These are phyloP conservation scores for Lycodopsis pacificus DNA, from an alignment of 2,797 vertebrate species.

Conservation along the genomic window DNA sequence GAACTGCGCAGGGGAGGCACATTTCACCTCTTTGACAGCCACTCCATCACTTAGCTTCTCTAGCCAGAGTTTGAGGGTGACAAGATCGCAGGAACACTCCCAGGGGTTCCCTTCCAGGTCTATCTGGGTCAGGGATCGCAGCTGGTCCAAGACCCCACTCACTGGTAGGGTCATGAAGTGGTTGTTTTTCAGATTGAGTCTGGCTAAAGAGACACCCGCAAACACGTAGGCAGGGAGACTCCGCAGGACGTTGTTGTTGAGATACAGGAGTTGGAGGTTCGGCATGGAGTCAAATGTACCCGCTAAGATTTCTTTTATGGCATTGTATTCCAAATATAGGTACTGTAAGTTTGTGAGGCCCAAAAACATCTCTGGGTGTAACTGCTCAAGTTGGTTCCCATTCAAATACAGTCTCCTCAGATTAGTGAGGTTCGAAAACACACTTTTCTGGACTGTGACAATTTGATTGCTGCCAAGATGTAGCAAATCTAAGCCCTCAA, in stretches of 20 bases:
- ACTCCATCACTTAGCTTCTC: slow-evolving; percentile 95
- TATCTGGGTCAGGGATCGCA: slow-evolving; percentile 93
- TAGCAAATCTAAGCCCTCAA: slow-evolving; percentile 96
- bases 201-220: slow-evolving; percentile 91
- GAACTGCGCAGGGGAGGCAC: slow-evolving; percentile 95
- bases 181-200: slow-evolving; percentile 97
- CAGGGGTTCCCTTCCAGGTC: slow-evolving; percentile 98
- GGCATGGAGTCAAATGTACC: slow-evolving; percentile 97
- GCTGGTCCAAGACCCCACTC: slow-evolving; percentile 97
- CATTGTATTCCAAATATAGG: slow-evolving; percentile 99
- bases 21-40: slow-evolving; percentile 94
- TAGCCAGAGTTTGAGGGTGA: slow-evolving; percentile 97
- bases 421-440: slow-evolving; percentile 96
- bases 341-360: slow-evolving; percentile 97
- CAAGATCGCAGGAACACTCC: slow-evolving; percentile 98
- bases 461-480: slow-evolving; percentile 98
- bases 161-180: slow-evolving; percentile 99
- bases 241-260: slow-evolving; percentile 96
- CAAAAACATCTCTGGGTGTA: slow-evolving; percentile 96
- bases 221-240: slow-evolving; percentile 96
- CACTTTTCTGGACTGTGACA: slow-evolving; percentile 89
- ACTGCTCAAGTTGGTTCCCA: slow-evolving; percentile 95
- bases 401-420: slow-evolving; percentile 96
- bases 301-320: slow-evolving; percentile 96
- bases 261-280: slow-evolving; percentile 96